Percentiles rank a stretch among this genome's conserved stretches.
Evolutionary conservation across 2,797 vertebrate genomes (phyloP).

Genomic region (Hypotaenidia philippensis): DNA sequence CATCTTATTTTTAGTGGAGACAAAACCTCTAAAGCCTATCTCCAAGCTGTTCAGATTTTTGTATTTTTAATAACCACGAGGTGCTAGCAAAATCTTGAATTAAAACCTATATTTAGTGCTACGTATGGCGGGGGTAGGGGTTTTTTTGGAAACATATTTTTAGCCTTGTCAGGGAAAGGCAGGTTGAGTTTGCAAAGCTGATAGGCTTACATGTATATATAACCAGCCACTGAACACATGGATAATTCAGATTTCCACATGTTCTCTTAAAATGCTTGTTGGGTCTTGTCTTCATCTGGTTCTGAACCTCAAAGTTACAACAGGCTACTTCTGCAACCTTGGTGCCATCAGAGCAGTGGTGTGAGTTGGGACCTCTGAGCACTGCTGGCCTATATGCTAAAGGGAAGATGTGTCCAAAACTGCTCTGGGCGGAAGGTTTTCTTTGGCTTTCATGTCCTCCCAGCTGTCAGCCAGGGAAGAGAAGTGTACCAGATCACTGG

Average conservation of each 20-base stretch:
- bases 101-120: constrained; percentile 30
- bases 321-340: background rate
- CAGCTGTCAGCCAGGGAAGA: background rate
- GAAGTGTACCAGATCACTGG: background rate
- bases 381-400: background rate
- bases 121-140: background rate
- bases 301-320: background rate
- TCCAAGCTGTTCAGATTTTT: constrained; percentile 35
- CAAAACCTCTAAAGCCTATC: constrained; percentile 15
- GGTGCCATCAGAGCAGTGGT: background rate
- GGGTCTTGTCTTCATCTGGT: background rate
- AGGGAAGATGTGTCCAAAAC: background rate
- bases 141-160: background rate
- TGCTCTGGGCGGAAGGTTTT: background rate
- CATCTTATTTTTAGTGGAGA: constrained; percentile 49
- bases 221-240: background rate
- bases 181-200: constrained; percentile 15
- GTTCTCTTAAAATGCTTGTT: background rate
- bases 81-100: constrained; percentile 45
- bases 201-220: background rate
- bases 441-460: background rate
- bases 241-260: background rate
- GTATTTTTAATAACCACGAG: constrained; percentile 23
- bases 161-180: background rate
- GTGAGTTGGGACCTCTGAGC: background rate